Conservation (phyloP, 1,140 invertebrate species). For the Mamestra configurata region DNA sequence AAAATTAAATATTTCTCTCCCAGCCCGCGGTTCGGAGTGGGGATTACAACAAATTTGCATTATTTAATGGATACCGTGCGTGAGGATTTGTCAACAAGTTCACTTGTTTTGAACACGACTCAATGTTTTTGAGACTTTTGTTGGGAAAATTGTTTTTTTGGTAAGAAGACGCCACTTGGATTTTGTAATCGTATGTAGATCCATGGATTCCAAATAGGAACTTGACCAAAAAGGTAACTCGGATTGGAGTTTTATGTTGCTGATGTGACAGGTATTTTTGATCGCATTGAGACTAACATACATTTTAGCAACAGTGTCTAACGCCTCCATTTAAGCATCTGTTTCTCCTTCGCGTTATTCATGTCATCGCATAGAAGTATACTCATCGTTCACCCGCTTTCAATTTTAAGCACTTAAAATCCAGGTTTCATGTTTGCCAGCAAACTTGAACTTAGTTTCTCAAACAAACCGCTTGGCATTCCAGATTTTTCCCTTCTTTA, state of each 20-base stretch:
- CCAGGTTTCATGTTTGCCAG: slow-evolving; percentile 30
- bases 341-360: neutral
- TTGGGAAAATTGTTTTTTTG: neutral
- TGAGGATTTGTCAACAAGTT: slow-evolving; percentile 83
- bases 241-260: too few relatives aligned
- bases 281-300: too few relatives aligned
- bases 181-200: too few relatives aligned
- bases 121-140: slow-evolving; percentile 16
- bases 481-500: slow-evolving; percentile 84
- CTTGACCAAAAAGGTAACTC: too few relatives aligned
- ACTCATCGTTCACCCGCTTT: neutral
- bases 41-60: slow-evolving; percentile 88
- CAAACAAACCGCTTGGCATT: slow-evolving; percentile 68
- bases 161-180: too few relatives aligned
- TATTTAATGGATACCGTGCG: slow-evolving; percentile 85
- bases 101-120: slow-evolving; percentile 65
- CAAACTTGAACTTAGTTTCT: slow-evolving; percentile 36
- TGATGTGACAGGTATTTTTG: too few relatives aligned
- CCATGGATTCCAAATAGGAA: too few relatives aligned
- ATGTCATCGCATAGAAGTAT: neutral
- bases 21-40: slow-evolving; percentile 73
- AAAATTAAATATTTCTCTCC: slow-evolving; percentile 88
- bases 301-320: too few relatives aligned
- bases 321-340: too few relatives aligned
- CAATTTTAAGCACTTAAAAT: slow-evolving; percentile 33